Conservation (phyloP, 1,140 invertebrate species). For the Tetranychus urticae region DNA sequence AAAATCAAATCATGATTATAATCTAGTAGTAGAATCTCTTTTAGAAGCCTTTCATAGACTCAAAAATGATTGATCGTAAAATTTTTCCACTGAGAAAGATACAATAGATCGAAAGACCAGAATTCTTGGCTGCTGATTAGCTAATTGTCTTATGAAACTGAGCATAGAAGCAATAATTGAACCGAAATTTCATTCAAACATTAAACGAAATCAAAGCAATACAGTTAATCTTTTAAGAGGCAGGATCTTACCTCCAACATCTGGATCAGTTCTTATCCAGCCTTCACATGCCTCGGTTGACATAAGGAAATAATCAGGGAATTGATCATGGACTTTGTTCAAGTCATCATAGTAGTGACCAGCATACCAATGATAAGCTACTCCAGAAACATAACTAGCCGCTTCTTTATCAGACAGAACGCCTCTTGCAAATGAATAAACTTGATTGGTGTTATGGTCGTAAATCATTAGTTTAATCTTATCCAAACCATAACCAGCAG, state of each 20-base stretch:
- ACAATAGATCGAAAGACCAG: too few relatives aligned
- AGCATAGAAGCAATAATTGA: too few relatives aligned
- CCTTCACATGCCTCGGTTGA: conserved; percentile 25
- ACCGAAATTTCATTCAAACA: too few relatives aligned
- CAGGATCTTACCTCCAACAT: background rate
- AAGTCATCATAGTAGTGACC: background rate
- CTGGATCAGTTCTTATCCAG: background rate
- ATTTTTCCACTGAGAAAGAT: too few relatives aligned
- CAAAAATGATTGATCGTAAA: too few relatives aligned
- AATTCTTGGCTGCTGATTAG: too few relatives aligned
- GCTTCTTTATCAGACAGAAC: conserved; percentile 7
- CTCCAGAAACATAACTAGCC: conserved; percentile 3
- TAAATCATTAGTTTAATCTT: conserved; percentile 10
- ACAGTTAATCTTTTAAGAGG: too few relatives aligned
- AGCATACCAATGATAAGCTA: conserved; percentile 44
- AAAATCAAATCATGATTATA: too few relatives aligned
- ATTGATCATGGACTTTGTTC: conserved; percentile 23
- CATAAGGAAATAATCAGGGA: conserved; percentile 44
- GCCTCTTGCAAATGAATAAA: background rate
- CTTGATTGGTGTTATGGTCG: background rate
- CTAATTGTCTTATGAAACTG: too few relatives aligned
- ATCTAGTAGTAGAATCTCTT: too few relatives aligned
- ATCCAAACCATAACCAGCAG: conserved; percentile 18
- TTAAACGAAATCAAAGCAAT: too few relatives aligned
- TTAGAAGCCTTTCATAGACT: too few relatives aligned